phyloP scores from a whole-genome alignment of 2,797 vertebrate genomes.

The Sebastes hopkinsi region DNA sequence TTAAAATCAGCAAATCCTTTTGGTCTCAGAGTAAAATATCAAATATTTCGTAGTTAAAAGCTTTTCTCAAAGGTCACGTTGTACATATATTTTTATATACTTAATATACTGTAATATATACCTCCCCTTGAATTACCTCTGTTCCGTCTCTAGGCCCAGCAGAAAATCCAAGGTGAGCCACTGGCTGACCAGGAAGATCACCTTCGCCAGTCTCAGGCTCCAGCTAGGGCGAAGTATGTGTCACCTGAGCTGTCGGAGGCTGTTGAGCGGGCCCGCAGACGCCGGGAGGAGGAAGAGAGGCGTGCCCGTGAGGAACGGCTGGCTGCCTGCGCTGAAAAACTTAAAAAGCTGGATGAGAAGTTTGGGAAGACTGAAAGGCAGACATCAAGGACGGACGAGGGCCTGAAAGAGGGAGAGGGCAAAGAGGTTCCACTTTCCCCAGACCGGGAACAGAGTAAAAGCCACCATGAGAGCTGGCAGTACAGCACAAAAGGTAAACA shows the following conservation, averaged over 20 bases:
- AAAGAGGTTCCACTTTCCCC: slow-evolving; percentile 81
- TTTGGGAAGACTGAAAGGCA: slow-evolving; percentile 89
- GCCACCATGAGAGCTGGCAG: slow-evolving; percentile 83
- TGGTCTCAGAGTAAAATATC: background rate
- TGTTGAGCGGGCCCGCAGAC: slow-evolving; percentile 91
- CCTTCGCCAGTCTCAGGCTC: slow-evolving; percentile 72
- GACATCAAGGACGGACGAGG: slow-evolving; percentile 81
- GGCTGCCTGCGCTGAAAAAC: slow-evolving; percentile 95
- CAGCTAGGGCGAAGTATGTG: slow-evolving; percentile 89
- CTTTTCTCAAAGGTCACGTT: background rate
- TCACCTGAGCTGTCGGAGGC: slow-evolving; percentile 94
- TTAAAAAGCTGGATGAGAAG: slow-evolving; percentile 95
- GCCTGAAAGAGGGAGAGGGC: slow-evolving; percentile 81
- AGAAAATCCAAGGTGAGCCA: slow-evolving; percentile 88
- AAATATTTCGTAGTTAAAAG: background rate
- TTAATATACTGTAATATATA: background rate
- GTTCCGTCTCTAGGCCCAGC: slow-evolving; percentile 48
- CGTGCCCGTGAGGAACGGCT: slow-evolving; percentile 92
- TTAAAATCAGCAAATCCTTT: background rate
- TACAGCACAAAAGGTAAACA: slow-evolving; percentile 85
- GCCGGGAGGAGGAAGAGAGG: slow-evolving; percentile 95
- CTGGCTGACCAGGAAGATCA: slow-evolving; percentile 88
- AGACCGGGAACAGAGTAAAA: slow-evolving; percentile 76
- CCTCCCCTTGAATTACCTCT: background rate
- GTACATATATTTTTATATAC: background rate